Evolutionary conservation across 1,140 invertebrate species (phyloP).

Genomic region (Drosophila subpulchrella): DNA sequence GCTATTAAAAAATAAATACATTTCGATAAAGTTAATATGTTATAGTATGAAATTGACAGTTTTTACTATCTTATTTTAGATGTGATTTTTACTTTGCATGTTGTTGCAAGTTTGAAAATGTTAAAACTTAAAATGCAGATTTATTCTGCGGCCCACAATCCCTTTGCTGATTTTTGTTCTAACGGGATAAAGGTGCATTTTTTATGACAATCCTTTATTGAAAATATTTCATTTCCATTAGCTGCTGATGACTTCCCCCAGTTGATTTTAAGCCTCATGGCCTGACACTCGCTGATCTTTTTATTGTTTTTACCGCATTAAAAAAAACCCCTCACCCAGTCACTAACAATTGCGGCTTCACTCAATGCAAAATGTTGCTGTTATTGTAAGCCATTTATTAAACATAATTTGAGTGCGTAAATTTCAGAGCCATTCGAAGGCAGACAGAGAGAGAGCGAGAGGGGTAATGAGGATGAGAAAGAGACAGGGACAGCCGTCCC

Average conservation of each 20-base stretch:
- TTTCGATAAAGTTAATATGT: not conserved
- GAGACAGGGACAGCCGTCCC: conserved; percentile 13
- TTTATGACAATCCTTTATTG: conserved; percentile 20
- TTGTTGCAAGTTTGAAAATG: too few relatives aligned
- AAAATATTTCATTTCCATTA: conserved; percentile 46
- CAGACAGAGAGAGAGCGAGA: not conserved
- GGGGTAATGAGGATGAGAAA: conserved; percentile 15
- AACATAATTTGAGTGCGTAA: conserved; percentile 76
- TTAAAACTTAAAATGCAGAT: too few relatives aligned
- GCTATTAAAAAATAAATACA: not conserved
- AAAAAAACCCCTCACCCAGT: conserved; percentile 17
- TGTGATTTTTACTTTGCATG: not conserved
- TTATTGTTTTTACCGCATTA: conserved; percentile 54
- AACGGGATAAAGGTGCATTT: conserved; percentile 16
- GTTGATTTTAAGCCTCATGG: conserved; percentile 17
- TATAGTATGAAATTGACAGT: not conserved
- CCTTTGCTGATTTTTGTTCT: not conserved
- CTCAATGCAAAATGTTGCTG: conserved; percentile 74
- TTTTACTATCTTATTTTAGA: not conserved
- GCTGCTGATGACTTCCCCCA: conserved; percentile 25
- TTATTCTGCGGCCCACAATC: not conserved
- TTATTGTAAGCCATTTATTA: conserved; percentile 78
- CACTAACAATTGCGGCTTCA: conserved; percentile 47
- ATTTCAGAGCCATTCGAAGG: conserved; percentile 49
- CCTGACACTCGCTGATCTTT: conserved; percentile 68